Evolutionary conservation across 2,797 vertebrate species (phyloP).

Genomic region (Erethizon dorsatum): DNA sequence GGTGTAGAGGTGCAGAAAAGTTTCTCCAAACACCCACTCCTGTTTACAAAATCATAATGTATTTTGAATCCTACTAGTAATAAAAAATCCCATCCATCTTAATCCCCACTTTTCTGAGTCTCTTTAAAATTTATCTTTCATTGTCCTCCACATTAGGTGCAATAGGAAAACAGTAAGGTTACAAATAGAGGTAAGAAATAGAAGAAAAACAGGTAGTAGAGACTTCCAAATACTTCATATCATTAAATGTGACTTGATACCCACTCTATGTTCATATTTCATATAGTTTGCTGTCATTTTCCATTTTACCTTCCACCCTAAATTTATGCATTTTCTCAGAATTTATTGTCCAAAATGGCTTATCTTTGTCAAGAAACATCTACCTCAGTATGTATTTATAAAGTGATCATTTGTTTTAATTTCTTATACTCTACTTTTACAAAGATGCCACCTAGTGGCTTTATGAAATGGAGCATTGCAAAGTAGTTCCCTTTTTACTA

Average conservation of each 20-base stretch:
- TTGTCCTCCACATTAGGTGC: neutral
- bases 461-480: constrained; percentile 66
- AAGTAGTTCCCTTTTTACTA: constrained; percentile 18
- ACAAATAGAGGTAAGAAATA: neutral
- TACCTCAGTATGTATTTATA: neutral
- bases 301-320: constrained; percentile 62
- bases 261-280: neutral
- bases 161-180: neutral
- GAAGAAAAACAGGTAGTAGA: neutral
- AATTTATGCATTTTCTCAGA: neutral
- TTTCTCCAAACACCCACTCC: neutral
- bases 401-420: constrained; percentile 14
- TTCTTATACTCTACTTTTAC: constrained; percentile 55
- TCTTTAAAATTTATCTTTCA: neutral
- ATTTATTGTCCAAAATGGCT: constrained; percentile 6
- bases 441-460: constrained; percentile 87
- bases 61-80: neutral
- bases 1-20: neutral
- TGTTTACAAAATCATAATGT: constrained; percentile 21
- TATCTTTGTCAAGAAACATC: constrained; percentile 49
- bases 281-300: constrained; percentile 14
- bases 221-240: neutral
- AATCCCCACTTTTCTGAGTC: neutral
- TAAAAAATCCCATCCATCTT: constrained; percentile 5
- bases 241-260: neutral